Conservation (phyloP, 1,140 invertebrate species). For the Drosophila repleta region DNA sequence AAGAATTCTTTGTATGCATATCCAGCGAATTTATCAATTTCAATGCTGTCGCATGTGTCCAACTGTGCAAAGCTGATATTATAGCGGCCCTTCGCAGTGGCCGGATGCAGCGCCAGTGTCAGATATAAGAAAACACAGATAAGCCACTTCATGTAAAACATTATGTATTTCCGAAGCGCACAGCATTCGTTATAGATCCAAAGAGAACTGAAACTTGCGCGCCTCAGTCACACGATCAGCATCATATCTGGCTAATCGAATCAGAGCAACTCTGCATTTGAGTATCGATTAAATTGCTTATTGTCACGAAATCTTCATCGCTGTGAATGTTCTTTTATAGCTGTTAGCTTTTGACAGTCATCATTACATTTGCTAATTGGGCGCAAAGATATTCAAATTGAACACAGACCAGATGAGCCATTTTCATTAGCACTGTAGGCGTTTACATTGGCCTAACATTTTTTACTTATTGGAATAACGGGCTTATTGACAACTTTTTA, state of each 20-base stretch:
- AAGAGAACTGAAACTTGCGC: conserved; percentile 23
- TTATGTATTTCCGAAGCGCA: background rate
- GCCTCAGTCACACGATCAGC: background rate
- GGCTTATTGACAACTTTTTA: no score
- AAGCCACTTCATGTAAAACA: conserved; percentile 22
- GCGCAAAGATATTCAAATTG: no score
- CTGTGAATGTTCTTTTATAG: no score
- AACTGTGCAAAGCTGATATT: conserved; percentile 71
- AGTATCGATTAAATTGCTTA: no score
- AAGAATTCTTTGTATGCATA: conserved; percentile 73
- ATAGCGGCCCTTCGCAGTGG: conserved; percentile 41
- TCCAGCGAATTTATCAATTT: conserved; percentile 39
- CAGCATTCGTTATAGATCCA: background rate
- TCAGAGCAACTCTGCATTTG: background rate
- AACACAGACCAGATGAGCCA: no score
- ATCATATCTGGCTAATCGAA: background rate
- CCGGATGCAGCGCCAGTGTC: conserved; percentile 24
- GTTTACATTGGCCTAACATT: no score
- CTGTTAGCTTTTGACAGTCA: background rate
- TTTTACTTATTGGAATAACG: no score
- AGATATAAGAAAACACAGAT: conserved; percentile 42
- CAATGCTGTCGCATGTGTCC: conserved; percentile 60
- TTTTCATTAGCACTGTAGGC: no score
- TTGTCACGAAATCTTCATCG: no score
- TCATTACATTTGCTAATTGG: no score